Base-by-base conservation (phyloP, 2,888 invertebrate genomes). In the Eledone cirrhosa region DNA sequence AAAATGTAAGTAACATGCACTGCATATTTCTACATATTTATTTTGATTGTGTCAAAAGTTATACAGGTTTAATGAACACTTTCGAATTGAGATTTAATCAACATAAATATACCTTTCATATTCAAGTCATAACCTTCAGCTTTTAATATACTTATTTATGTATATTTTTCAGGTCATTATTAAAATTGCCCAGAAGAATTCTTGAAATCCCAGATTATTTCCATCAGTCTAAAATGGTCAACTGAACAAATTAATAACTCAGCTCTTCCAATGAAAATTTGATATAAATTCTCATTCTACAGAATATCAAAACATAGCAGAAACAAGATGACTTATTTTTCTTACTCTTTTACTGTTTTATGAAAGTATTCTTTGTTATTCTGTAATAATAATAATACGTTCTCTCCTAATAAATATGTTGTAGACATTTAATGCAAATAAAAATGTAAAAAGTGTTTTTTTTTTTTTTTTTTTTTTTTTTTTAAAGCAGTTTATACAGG, bases 1-100 rank as follows among this genome's bases (percentile, higher is more conserved):
- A 90, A 82, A 88, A 85, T 77, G 90, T 90, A 81, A 86, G 88
- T 85, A 48, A 41, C 2, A 1, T 4, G 1, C 19, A 29, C 11
- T 14, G 65, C 29, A 5, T 19, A 16, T 22, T 31, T 74, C 63
- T 63, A 63, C 8, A 63, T 63, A 11, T 24, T 63, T 2, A 14
- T 11, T 27, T 4, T 16, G 2, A 27, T 65, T 41, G 5, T 41
- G 33, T 41, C 33, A 41, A 41, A 41, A 41, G 8, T 4, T 41
- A 4, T 41, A 41, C 8, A 41, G 33, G 33, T 41, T 41, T 41
- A 41, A 41, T 41, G 33, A 41, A 41, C 8, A 0, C 33, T 41
- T 41, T 41, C 33, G 8, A 41, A 41, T 8, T 41, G 33, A 41
- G 33, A 41, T 8, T 7, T 8, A 0, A 4, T 41, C 33, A 41